Base-by-base conservation (phyloP, 2,888 invertebrate species). In the Lampropteryx suffumata region DNA sequence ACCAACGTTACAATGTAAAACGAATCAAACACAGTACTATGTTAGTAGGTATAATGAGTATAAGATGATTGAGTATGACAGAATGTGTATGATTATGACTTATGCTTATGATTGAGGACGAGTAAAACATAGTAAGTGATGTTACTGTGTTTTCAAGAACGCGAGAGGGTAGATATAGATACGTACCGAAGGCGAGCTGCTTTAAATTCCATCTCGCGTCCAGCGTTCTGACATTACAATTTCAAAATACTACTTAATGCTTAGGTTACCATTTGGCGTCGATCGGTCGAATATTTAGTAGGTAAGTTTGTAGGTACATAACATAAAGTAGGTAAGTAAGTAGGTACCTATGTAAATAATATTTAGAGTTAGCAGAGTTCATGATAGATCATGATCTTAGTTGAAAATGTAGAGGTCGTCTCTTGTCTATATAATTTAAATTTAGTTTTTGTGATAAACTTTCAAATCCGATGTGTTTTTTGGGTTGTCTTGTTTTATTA, bases 161-260 rank as follows among this genome's bases (percentile, higher is more conserved):
- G n/a, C n/a, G n/a, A n/a, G n/a, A n/a, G n/a, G n/a, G n/a, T n/a
- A n/a, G n/a, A n/a, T 17, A 17, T 17, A 17, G 17, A 17, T 17
- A 17, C 17, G 17, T 17, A 17, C 7, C 5, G 24, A 1, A 24
- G 24, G 12, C 10, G 1, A 29, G 10, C 7, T 32, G 3, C 12
- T 6, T 8, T 11, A 32, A 11, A 44, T 44, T 32, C 12, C 14
- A 42, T 42, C n/a, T 21, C 30, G 37, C 33, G 29, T 29, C 29
- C 51, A 40, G 34, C 33, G 44, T 48, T 44, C 51, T 26, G 47
- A 51, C 52, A 76, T 80, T 77, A 75, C 66, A 76, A 77, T 80
- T 80, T 79, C 68, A 80, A 78, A 79, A 79, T 65, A 54, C 65
- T 67, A n/a, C n/a, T n/a, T n/a, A 67, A 65, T 71, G 73, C 80